Conservation (phyloP, 2,113 vertebrate genomes). For the Amphilophus citrinellus region DNA sequence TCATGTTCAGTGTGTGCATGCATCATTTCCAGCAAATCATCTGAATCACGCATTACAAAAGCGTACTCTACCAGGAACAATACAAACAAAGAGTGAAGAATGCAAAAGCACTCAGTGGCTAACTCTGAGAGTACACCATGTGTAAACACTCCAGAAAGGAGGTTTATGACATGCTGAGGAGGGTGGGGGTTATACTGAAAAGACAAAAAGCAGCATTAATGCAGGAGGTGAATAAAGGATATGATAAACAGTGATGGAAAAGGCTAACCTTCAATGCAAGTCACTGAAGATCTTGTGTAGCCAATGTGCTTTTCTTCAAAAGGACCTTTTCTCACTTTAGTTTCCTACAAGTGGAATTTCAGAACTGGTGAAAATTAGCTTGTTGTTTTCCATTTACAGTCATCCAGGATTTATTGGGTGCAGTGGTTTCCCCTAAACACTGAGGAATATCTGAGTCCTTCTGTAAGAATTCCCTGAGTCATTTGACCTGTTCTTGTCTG, state of each 20-base stretch:
- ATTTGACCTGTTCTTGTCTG: constrained; percentile 44
- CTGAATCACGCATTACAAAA: background rate
- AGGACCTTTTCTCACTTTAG: background rate
- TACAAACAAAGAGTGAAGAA: background rate
- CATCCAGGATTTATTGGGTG: constrained; percentile 50
- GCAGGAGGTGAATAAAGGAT: background rate
- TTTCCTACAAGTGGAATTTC: constrained; percentile 12
- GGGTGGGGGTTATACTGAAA: background rate
- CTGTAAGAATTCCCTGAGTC: constrained; percentile 60
- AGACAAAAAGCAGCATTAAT: background rate
- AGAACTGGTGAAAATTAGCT: constrained; percentile 40
- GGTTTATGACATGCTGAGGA: background rate
- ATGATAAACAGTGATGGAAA: background rate
- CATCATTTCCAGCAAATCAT: background rate
- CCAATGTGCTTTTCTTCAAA: background rate
- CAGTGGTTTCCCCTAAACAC: constrained; percentile 37
- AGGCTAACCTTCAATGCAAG: background rate
- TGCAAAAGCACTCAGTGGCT: background rate
- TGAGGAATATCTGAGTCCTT: constrained; percentile 54
- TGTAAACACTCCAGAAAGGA: background rate
- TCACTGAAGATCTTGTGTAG: background rate
- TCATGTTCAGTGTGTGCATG: background rate
- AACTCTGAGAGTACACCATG: background rate
- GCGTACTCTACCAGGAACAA: background rate
- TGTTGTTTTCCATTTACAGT: constrained; percentile 49